Conservation (phyloP, 2,113 vertebrate species). For the Cavia aperea region DNA sequence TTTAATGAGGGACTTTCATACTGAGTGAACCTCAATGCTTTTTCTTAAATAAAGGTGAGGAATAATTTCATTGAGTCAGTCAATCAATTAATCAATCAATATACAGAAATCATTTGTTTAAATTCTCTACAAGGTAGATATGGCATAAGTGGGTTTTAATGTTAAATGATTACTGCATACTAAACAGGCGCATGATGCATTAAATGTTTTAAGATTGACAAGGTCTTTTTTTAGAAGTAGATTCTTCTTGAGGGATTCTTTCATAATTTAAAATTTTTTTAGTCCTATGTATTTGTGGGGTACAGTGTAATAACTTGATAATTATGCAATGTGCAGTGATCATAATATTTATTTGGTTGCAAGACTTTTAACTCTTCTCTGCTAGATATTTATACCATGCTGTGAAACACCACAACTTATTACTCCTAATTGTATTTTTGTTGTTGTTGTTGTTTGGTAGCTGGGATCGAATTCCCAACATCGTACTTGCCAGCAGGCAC, state of each 20-base stretch:
- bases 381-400: background rate
- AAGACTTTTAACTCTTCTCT: background rate
- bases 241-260: background rate
- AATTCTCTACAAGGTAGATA: background rate
- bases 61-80: constrained; percentile 7
- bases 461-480: too few species aligned
- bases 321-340: background rate
- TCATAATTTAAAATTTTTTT: background rate
- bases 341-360: background rate
- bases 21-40: background rate
- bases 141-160: background rate
- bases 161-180: background rate
- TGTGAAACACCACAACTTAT: background rate
- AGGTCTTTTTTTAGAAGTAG: background rate
- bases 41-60: background rate
- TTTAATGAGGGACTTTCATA: background rate
- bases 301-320: background rate
- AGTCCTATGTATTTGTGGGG: background rate
- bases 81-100: constrained; percentile 19
- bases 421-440: background rate
- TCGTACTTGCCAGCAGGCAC: too few species aligned
- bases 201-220: background rate
- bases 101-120: constrained; percentile 27
- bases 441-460: too few species aligned
- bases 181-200: background rate